A percentile compares a stretch with the other conserved stretches of the same genome.
Evolutionary conservation across 2,888 invertebrate species (phyloP).

Genomic region (Auanema sp.): DNA sequence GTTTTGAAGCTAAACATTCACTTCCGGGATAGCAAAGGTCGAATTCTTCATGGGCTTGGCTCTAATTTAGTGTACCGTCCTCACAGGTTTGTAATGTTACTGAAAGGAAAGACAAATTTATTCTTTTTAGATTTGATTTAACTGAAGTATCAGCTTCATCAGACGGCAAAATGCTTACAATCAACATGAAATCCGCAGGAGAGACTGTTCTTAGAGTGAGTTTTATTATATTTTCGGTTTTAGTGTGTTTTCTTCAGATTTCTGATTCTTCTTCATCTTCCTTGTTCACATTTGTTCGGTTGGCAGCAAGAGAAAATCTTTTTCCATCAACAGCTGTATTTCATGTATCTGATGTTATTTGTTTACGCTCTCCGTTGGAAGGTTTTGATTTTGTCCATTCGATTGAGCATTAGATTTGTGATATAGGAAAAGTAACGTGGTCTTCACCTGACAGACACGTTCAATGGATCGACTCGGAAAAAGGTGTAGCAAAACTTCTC

Average conservation of each 20-base stretch:
- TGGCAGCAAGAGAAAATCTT: conserved; percentile 35
- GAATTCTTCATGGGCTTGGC: conserved; percentile 32
- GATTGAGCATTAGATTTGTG: not conserved
- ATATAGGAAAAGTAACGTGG: conserved; percentile 15
- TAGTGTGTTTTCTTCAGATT: conserved; percentile 26
- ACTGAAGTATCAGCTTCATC: conserved; percentile 44
- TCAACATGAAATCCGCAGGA: conserved; percentile 46
- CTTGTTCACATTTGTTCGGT: conserved; percentile 41
- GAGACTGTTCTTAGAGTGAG: conserved; percentile 49
- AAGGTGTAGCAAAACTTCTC: conserved; percentile 29
- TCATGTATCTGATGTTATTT: conserved; percentile 34
- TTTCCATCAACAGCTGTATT: conserved; percentile 26
- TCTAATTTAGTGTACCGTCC: conserved; percentile 42
- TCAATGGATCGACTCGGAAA: conserved; percentile 24
- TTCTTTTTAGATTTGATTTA: conserved; percentile 44
- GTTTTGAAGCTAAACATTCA: conserved; percentile 34
- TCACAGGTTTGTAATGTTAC: conserved; percentile 26
- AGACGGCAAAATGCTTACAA: conserved; percentile 39
- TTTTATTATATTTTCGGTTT: not conserved
- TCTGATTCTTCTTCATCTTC: conserved; percentile 39
- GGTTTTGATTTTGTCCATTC: conserved; percentile 2
- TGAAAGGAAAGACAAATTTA: not conserved
- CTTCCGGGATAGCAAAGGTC: conserved; percentile 40
- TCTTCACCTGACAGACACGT: conserved; percentile 25
- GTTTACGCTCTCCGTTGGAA: conserved; percentile 22